phyloP scores from a whole-genome alignment of 2,797 vertebrate genomes.

The Ciconia nigra region DNA sequence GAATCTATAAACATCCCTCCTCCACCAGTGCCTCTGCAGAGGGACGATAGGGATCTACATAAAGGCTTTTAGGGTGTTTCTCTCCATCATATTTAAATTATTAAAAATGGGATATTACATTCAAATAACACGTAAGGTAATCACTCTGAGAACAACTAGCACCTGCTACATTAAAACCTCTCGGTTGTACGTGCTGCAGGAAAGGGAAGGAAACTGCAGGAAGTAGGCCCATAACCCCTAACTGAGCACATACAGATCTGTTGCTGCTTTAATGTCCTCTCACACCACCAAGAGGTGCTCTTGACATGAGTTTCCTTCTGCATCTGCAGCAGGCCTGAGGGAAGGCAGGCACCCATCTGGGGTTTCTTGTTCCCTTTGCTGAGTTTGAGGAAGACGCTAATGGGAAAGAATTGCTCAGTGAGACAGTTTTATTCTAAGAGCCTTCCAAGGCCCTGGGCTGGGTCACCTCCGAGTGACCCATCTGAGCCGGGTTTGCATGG shows the following conservation, averaged over 20 bases:
- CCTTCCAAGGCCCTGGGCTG: not conserved
- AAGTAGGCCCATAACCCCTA: not conserved
- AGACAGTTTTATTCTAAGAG: not conserved
- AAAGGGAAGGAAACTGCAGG: not conserved
- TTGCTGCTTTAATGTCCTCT: not conserved
- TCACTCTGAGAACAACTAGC: not conserved
- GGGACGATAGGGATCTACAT: not conserved
- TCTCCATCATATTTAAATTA: not conserved
- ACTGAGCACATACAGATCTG: not conserved
- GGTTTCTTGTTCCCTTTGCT: not conserved
- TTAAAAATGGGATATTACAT: not conserved
- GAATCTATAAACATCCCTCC: not conserved
- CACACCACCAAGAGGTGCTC: conserved; percentile 50
- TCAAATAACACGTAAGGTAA: not conserved
- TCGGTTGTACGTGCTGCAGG: not conserved
- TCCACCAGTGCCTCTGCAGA: not conserved
- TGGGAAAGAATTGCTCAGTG: not conserved
- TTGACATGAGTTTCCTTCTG: not conserved
- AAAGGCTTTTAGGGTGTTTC: not conserved
- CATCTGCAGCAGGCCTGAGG: not conserved
- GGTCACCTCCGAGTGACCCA: fast-evolving
- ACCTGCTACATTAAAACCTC: not conserved
- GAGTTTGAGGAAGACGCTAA: not conserved
- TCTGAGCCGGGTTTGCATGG: not conserved
- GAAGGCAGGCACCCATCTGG: not conserved